Percentiles rank a stretch among this genome's conserved stretches.
phyloP scores from a whole-genome alignment of 2,888 invertebrate species.

The Melikaiella ostensackeni region DNA sequence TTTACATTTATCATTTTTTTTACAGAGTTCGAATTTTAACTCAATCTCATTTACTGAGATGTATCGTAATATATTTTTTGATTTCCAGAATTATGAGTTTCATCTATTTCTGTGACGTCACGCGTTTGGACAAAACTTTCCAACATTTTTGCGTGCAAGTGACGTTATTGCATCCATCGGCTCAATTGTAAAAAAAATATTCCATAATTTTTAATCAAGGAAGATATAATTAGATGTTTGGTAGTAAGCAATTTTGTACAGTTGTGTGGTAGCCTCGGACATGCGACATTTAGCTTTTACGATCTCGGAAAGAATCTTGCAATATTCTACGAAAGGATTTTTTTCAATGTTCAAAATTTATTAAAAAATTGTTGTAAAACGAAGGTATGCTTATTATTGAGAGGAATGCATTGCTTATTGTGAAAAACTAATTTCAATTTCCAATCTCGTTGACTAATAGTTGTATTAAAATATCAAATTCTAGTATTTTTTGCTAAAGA shows the following conservation, averaged over 20 bases:
- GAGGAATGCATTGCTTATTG: background rate
- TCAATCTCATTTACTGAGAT: too few relatives aligned
- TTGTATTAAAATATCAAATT: background rate
- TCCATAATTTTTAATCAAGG: background rate
- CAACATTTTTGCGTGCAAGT: too few relatives aligned
- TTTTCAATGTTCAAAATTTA: background rate
- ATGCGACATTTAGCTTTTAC: constrained; percentile 20
- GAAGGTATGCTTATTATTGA: background rate
- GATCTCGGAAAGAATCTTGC: constrained; percentile 6
- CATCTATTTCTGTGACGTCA: too few relatives aligned
- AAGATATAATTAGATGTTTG: background rate
- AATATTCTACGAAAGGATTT: constrained; percentile 2
- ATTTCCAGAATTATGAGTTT: too few relatives aligned
- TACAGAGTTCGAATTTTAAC: too few relatives aligned
- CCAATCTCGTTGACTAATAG: background rate
- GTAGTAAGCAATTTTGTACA: background rate
- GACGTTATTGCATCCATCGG: too few relatives aligned
- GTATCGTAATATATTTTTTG: too few relatives aligned
- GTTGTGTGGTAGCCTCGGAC: background rate
- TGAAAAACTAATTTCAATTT: background rate
- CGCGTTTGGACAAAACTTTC: too few relatives aligned
- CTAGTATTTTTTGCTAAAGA: background rate
- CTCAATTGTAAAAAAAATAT: background rate
- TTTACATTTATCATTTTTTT: too few relatives aligned
- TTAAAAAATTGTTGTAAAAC: background rate